These are phyloP conservation scores for Glaucidium brasilianum DNA, from an alignment of 2,113 vertebrate genomes.

Conservation along the genomic window DNA sequence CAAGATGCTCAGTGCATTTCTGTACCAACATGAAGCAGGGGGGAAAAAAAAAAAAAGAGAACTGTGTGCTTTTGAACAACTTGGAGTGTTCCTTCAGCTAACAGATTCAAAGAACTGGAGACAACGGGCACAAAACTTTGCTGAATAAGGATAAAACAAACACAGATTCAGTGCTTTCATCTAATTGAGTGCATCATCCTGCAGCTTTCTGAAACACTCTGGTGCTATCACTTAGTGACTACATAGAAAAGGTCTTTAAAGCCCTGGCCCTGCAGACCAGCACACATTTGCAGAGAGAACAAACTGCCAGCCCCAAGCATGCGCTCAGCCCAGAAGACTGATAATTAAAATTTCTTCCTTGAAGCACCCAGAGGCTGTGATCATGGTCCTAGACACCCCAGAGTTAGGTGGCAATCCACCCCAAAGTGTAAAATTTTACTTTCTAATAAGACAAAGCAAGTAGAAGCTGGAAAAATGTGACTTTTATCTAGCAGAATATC, in stretches of 20 bases:
- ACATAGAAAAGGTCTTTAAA: background rate
- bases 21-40: background rate
- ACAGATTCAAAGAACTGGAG: background rate
- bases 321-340: background rate
- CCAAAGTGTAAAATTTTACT: background rate
- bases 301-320: background rate
- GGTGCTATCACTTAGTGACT: background rate
- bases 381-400: fast-evolving
- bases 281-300: background rate
- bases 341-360: background rate
- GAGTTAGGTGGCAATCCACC: background rate
- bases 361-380: background rate
- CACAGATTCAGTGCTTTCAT: background rate
- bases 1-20: background rate
- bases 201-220: background rate
- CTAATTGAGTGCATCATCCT: background rate
- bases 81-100: background rate
- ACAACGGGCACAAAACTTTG: background rate
- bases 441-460: background rate
- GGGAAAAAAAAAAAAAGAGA: background rate
- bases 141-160: conserved; percentile 7
- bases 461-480: background rate
- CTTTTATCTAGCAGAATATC: background rate
- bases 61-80: background rate
- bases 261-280: background rate